These are phyloP conservation scores for Harpalus rufipes DNA, from an alignment of 2,888 invertebrate species.

Conservation along the genomic window DNA sequence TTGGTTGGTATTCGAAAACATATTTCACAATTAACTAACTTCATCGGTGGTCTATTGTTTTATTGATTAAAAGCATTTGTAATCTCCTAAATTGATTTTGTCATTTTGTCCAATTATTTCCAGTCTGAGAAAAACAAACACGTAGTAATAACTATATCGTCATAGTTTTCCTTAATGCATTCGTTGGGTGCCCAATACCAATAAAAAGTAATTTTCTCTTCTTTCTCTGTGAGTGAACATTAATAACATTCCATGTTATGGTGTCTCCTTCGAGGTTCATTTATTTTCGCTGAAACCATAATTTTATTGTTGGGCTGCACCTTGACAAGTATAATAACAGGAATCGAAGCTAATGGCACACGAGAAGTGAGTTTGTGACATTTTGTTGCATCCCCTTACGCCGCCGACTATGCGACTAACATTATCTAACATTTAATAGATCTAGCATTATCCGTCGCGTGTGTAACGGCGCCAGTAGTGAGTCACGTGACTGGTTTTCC, in stretches of 20 bases:
- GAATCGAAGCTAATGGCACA: constrained; percentile 53
- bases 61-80: background rate
- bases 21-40: background rate
- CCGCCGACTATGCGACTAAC: constrained; percentile 25
- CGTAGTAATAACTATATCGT: constrained; percentile 4
- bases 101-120: background rate
- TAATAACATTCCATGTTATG: constrained; percentile 44
- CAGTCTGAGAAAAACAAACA: background rate
- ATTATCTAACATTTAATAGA: constrained; percentile 66
- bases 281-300: constrained; percentile 60
- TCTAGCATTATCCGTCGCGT: constrained; percentile 57
- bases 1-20: no score
- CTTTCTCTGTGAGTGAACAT: constrained; percentile 36
- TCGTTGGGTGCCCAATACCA: constrained; percentile 17
- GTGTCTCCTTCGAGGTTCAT: constrained; percentile 48
- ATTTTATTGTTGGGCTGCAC: constrained; percentile 50
- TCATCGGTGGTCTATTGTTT: background rate
- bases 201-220: constrained; percentile 33
- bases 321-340: constrained; percentile 64
- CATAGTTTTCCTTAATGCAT: constrained; percentile 45
- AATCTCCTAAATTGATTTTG: background rate
- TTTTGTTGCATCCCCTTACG: constrained; percentile 59
- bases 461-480: constrained; percentile 45
- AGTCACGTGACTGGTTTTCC: constrained; percentile 58
- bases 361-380: constrained; percentile 51